Evolutionary conservation across 2,888 invertebrate species (phyloP), one percentile per base, ranked within the genome.

Genomic region (Candidula unifasciata): DNA sequence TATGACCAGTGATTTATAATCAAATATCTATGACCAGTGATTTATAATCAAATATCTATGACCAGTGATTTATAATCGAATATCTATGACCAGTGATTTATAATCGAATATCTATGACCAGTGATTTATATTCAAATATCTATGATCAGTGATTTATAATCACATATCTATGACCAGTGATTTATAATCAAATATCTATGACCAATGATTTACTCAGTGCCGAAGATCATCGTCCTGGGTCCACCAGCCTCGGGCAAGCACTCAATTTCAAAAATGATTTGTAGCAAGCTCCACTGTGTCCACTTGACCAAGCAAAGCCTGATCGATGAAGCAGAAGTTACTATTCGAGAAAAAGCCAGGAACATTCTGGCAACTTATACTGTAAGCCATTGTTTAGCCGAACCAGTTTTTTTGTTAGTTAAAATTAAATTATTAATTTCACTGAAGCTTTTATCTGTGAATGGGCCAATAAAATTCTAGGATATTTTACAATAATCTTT

Each of bases 191-290:
- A 44, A 44, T 64, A 24, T 16, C 24, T 6, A 5, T 24, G 6
- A 44, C 44, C 13, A 18, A 30, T 69, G 3, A 27, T 69, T 35
- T 60, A 27, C 16, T 27, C 88, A 94, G 94, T 93, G 69, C 93
- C 93, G 66, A 92, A 92, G 82, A 90, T 94, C 27, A 88, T 93
- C 24, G 89, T 94, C 35, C 87, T 94, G 66, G 94, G 94, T 16
- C 93, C 94, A 16, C 93, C 94, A 44, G 91, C 92, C 0, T 92
- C 93, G 33, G 94, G 94, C 0, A 93, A 93, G 84, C 88, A 90
- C 73, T 92, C 92, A 54, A 92, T 94, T 35, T 89, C 92, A 6
- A 92, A 92, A 87, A 90, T 93, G 90, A 88, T 94, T 24, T 89
- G 92, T 33, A 89, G 85, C 83, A 92, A 93, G 82, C 88, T 93